phyloP scores from a whole-genome alignment of 1,140 invertebrate genomes.

The Musca domestica region DNA sequence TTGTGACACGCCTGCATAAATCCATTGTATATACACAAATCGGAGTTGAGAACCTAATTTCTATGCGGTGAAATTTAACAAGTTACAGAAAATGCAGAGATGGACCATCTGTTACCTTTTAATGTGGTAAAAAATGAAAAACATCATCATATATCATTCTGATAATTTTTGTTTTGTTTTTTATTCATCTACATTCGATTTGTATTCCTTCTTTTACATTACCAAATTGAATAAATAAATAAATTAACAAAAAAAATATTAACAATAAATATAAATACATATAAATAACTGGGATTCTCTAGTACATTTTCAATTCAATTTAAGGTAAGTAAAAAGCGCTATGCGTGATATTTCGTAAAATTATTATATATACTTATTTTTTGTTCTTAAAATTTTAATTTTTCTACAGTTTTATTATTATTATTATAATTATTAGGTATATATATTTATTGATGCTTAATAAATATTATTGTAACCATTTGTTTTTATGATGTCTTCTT shows the following conservation, averaged over 20 bases:
- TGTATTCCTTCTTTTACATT: too few relatives aligned
- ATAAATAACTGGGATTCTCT: not conserved
- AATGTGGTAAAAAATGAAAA: too few relatives aligned
- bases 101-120: too few relatives aligned
- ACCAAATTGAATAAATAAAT: conserved; percentile 3
- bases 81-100: too few relatives aligned
- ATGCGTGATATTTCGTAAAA: conserved; percentile 3
- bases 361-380: not conserved
- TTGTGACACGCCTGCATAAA: too few relatives aligned
- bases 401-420: not conserved
- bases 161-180: too few relatives aligned
- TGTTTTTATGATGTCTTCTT: conserved; percentile 2
- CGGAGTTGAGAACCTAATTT: too few relatives aligned
- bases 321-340: conserved; percentile 20
- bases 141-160: too few relatives aligned
- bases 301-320: not conserved
- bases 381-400: not conserved
- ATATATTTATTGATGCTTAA: conserved; percentile 16
- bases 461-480: conserved; percentile 16
- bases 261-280: not conserved
- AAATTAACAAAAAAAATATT: not conserved
- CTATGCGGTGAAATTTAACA: too few relatives aligned
- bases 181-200: too few relatives aligned
- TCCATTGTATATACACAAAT: too few relatives aligned
- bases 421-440: not conserved